Conservation (phyloP, 2,888 invertebrate species). For the Polyploca ridens region DNA sequence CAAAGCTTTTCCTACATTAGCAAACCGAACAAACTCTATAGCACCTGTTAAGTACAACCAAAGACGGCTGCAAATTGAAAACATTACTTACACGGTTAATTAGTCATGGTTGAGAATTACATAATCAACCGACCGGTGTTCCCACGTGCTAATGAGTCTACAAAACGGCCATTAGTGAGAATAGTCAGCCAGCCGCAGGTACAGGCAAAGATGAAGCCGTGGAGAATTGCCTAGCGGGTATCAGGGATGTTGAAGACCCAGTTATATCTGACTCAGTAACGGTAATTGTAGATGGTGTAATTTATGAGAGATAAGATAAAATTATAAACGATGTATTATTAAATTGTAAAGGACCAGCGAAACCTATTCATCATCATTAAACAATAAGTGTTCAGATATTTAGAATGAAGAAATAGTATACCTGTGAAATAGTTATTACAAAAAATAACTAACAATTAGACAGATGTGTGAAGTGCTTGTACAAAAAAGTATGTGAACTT, state of each 20-base stretch:
- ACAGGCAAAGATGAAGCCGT: not conserved
- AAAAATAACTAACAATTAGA: no score
- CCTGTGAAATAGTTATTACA: no score
- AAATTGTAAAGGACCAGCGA: not conserved
- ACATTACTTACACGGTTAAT: not conserved
- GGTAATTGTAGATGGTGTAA: slow-evolving; percentile 7
- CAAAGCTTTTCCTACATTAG: not conserved
- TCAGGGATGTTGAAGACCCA: not conserved
- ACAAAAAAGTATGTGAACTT: no score
- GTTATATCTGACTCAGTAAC: not conserved
- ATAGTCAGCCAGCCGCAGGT: slow-evolving; percentile 10
- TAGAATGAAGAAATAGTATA: no score
- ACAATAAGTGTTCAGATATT: no score
- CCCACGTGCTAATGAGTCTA: slow-evolving; percentile 12
- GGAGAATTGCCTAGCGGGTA: not conserved
- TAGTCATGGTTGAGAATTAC: slow-evolving; percentile 6
- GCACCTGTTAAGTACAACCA: not conserved
- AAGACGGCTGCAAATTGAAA: not conserved
- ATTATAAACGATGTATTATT: not conserved
- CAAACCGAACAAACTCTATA: not conserved
- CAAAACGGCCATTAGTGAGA: slow-evolving; percentile 8
- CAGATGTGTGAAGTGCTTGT: no score
- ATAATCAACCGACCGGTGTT: slow-evolving; percentile 9
- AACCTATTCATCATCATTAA: not conserved
- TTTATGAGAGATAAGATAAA: not conserved